Base-by-base conservation (phyloP, 2,113 vertebrate species). In the Eulacestoma nigropectus region DNA sequence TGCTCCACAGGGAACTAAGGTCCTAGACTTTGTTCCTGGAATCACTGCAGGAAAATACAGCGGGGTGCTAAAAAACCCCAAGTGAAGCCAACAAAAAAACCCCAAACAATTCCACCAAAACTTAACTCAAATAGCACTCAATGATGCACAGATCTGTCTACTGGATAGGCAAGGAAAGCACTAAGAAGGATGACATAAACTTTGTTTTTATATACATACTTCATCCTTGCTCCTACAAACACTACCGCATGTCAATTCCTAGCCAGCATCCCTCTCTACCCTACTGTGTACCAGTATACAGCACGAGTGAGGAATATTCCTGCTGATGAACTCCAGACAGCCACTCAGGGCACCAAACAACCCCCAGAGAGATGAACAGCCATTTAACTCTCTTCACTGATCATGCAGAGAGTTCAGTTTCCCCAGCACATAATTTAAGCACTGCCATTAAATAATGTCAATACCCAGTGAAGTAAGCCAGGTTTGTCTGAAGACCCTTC, bases 1-100 rank as follows among this genome's bases (percentile, higher is more conserved):
- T 57, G 53, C 85, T 86, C 87, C 92, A 88, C 9, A 74, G 86
- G 84, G 89, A 97, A 92, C 82, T 81, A 96, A 68, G 56, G 46
- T 89, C 84, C 93, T 20, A 89, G 42, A 84, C 82, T 83, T 86
- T 86, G 50, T 76, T 95, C 73, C 49, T 94, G 74, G 50, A 97
- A 97, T 87, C 59, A n/a, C 25, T 78, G 74, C 59, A 79, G 70
- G 88, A 95, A 93, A 96, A 80, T 27, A 30, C 6, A 96, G 67
- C 72, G 90, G 46, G 56, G 81, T 93, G 88, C 82, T 90, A 84
- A 89, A 95, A 90, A 88, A 9, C 7, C 57, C 50, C 57, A 74
- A 91, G 87, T 60, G 39, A 92, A 93, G 72, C 20, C 91, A 37
- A 53, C 19, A 52, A 47, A 62, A 46, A 30, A 3, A 0, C 5